A percentile compares a stretch with the other conserved stretches of the same genome.
These are phyloP conservation scores for Drosophila prostipennis DNA, from an alignment of 2,888 invertebrate genomes.

Conservation along the genomic window DNA sequence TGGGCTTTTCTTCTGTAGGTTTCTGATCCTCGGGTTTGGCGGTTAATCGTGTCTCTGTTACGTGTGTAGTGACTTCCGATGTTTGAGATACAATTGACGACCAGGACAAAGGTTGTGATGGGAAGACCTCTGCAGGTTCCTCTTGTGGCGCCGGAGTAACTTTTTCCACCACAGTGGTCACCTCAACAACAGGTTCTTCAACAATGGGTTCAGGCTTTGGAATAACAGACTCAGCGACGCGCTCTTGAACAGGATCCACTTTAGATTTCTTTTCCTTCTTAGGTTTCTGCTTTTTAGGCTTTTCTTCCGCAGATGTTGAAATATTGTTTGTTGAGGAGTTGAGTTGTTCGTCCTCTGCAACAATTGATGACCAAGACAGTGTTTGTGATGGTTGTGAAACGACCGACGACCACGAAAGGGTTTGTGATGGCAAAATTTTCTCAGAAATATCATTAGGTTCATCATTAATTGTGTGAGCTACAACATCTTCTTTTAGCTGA, in stretches of 20 bases:
- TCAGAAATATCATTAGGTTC: background rate
- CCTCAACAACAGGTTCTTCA: background rate
- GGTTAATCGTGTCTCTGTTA: background rate
- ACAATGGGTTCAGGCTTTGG: background rate
- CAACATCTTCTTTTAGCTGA: background rate
- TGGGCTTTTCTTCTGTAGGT: slow-evolving; percentile 38
- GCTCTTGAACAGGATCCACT: background rate
- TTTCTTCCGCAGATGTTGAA: background rate
- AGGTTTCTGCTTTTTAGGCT: background rate
- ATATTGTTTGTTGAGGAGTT: too few species aligned
- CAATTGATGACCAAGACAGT: background rate
- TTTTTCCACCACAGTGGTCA: background rate
- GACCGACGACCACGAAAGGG: background rate
- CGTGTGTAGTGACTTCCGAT: slow-evolving; percentile 9
- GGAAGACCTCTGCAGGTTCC: background rate
- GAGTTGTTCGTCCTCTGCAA: background rate
- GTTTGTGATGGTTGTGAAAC: background rate
- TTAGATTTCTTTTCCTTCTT: slow-evolving; percentile 25
- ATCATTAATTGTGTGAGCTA: background rate
- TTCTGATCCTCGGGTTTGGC: background rate
- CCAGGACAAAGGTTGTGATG: slow-evolving; percentile 41
- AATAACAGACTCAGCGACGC: background rate
- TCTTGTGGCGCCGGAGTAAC: background rate
- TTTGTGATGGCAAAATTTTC: background rate
- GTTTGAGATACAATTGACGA: slow-evolving; percentile 52